Conservation (phyloP, 2,888 invertebrate species). For the Leptarthrus brevirostris region DNA sequence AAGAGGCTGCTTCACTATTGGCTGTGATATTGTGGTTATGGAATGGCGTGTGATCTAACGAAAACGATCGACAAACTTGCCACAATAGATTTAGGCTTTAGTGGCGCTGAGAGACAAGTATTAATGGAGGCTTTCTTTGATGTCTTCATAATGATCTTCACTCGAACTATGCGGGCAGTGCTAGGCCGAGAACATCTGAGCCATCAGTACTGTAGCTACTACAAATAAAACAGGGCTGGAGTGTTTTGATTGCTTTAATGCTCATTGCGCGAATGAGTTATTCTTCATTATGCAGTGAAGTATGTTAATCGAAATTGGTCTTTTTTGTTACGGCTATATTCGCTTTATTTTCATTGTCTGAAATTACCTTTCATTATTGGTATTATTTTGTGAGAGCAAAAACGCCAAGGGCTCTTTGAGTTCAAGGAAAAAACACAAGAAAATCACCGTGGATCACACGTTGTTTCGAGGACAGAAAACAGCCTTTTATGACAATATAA, state of each 20-base stretch:
- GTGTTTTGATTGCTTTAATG: conserved; percentile 49
- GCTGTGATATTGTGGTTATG: background rate
- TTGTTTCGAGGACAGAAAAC: background rate
- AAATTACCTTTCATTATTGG: conserved; percentile 43
- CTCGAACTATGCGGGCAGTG: background rate
- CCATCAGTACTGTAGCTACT: background rate
- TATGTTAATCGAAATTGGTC: conserved; percentile 53
- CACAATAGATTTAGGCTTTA: background rate
- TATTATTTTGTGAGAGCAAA: conserved; percentile 42
- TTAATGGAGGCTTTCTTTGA: conserved; percentile 52
- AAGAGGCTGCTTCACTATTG: background rate
- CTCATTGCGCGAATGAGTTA: conserved; percentile 49
- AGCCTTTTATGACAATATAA: conserved; percentile 15
- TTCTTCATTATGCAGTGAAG: conserved; percentile 51
- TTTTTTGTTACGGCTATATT: conserved; percentile 40
- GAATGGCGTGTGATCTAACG: conserved; percentile 20
- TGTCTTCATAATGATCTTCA: conserved; percentile 50
- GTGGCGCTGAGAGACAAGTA: conserved; percentile 47
- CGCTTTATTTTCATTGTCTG: conserved; percentile 41
- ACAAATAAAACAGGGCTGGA: conserved; percentile 5
- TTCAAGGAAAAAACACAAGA: conserved; percentile 19
- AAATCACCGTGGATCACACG: background rate
- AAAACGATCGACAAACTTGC: conserved; percentile 4
- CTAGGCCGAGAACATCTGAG: background rate
- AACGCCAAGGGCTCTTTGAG: conserved; percentile 10